Conservation (phyloP, 2,888 invertebrate species). For the Galerucella calmariensis region DNA sequence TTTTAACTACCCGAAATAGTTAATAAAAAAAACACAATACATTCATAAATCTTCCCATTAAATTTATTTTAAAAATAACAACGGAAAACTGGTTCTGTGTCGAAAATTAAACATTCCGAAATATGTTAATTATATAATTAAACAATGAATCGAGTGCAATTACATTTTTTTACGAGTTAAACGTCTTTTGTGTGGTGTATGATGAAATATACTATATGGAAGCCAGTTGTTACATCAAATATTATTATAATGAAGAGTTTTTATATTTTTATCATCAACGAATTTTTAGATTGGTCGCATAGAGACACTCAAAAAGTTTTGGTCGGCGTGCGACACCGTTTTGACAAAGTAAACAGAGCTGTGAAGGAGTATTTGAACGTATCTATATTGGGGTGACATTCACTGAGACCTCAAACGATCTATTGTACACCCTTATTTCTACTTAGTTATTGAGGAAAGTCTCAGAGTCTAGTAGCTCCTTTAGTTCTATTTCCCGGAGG, state of each 20-base stretch:
- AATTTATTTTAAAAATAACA: background rate
- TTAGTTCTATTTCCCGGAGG: no score
- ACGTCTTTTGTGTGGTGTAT: background rate
- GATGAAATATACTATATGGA: background rate
- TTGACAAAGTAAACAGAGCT: no score
- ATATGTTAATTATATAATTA: constrained; percentile 10
- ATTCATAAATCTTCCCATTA: background rate
- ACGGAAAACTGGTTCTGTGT: background rate
- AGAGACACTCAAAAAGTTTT: no score
- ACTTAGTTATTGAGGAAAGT: no score
- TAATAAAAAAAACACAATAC: background rate
- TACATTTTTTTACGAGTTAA: constrained; percentile 2
- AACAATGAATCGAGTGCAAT: background rate
- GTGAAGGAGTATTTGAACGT: no score
- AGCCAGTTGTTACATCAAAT: background rate
- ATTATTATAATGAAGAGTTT: background rate
- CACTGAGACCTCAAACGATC: no score
- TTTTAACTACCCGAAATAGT: background rate
- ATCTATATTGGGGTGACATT: no score
- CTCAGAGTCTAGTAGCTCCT: no score
- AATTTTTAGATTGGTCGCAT: background rate
- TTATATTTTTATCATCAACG: background rate
- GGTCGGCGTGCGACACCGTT: no score
- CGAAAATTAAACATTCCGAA: constrained; percentile 1
- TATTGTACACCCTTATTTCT: no score